A percentile compares a stretch with the other conserved stretches of the same genome.
Conservation (phyloP, 2,888 invertebrate species). For the Gymnocheta viridis region DNA sequence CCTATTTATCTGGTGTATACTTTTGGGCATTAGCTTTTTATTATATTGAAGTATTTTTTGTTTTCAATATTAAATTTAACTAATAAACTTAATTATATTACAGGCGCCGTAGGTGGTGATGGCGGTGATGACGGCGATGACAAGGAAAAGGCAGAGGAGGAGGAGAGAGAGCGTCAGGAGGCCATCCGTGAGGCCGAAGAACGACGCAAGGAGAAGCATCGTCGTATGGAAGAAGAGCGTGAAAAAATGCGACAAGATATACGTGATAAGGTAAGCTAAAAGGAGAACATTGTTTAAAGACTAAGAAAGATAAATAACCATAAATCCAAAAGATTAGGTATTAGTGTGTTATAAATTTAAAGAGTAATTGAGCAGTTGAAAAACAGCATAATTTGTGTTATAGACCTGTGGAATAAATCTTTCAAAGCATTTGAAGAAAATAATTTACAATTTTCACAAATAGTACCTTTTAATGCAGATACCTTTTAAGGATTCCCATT, state of each 20-base stretch:
- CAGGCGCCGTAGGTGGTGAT: slow-evolving; percentile 95
- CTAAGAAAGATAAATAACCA: too few species aligned
- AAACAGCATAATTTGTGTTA: too few species aligned
- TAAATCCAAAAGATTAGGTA: too few species aligned
- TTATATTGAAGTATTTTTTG: neutral
- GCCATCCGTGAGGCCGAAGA: slow-evolving; percentile 99
- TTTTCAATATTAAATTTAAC: neutral
- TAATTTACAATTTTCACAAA: too few species aligned
- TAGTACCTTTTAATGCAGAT: too few species aligned
- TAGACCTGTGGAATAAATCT: too few species aligned
- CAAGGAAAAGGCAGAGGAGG: slow-evolving; percentile 99
- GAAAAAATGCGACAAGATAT: slow-evolving; percentile 99
- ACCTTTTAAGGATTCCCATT: too few species aligned
- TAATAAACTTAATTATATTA: slow-evolving; percentile 70
- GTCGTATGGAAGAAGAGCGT: slow-evolving; percentile 99
- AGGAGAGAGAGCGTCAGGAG: slow-evolving; percentile 98
- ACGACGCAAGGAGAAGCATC: slow-evolving; percentile 98
- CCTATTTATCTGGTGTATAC: slow-evolving; percentile 14
- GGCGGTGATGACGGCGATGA: slow-evolving; percentile 96
- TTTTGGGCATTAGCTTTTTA: neutral
- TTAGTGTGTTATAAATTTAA: too few species aligned
- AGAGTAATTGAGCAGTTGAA: too few species aligned
- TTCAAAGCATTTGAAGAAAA: too few species aligned
- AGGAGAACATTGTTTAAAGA: neutral
- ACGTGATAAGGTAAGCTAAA: slow-evolving; percentile 94